These are phyloP conservation scores for Octonoba sinensis DNA, from an alignment of 2,888 invertebrate species.

Conservation along the genomic window DNA sequence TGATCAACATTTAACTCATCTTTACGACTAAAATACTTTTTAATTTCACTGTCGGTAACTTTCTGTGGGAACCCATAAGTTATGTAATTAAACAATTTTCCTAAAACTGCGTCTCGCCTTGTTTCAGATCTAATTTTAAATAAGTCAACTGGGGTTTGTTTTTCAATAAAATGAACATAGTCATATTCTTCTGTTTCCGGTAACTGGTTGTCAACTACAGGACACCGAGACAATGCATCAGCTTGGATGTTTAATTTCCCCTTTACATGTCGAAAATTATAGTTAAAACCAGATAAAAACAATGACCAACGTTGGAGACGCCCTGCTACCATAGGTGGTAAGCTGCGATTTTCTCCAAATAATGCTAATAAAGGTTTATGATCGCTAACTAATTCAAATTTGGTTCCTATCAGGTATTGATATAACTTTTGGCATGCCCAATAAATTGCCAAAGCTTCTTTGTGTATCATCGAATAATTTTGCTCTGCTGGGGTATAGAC, in stretches of 20 bases:
- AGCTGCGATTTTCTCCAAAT: background rate
- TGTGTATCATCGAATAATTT: constrained; percentile 10
- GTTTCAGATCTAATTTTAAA: too few species aligned
- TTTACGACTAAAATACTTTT: background rate
- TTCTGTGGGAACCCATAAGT: constrained; percentile 12
- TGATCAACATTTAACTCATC: background rate
- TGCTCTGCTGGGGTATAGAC: background rate
- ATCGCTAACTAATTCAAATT: background rate
- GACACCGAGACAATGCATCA: background rate
- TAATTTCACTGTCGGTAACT: background rate
- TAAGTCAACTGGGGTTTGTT: background rate
- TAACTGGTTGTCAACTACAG: background rate
- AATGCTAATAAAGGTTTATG: background rate
- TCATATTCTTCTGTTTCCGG: background rate
- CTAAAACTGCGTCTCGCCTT: too few species aligned
- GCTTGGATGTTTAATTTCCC: background rate
- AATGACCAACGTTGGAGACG: too few species aligned
- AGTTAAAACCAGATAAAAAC: too few species aligned
- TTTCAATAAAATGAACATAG: background rate
- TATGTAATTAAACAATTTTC: too few species aligned
- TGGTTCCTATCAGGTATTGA: too few species aligned
- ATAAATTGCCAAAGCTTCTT: background rate
- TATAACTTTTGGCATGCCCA: too few species aligned
- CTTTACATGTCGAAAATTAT: too few species aligned
- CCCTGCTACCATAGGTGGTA: too few species aligned